Conservation (phyloP, 2,888 invertebrate species). For the Elysia crispata region DNA sequence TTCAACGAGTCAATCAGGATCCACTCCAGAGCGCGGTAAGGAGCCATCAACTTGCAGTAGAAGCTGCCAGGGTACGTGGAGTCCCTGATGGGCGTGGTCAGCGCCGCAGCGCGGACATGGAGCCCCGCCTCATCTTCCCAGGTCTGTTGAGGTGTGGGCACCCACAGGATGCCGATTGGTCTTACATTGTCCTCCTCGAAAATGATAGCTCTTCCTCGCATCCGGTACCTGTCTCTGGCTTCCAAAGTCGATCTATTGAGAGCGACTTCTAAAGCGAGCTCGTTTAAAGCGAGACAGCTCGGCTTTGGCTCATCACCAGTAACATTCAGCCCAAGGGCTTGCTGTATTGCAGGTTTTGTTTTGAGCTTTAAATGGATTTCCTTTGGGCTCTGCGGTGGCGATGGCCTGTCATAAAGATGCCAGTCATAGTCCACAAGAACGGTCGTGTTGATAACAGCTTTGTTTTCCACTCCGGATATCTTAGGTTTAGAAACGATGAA, state of each 20-base stretch:
- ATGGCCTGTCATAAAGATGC: too few species aligned
- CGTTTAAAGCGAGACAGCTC: conserved; percentile 24
- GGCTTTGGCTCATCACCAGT: background rate
- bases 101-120: conserved; percentile 54
- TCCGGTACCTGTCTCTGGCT: conserved; percentile 49
- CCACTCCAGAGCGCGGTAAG: conserved; percentile 67
- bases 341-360: too few species aligned
- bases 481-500: too few species aligned
- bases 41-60: conserved; percentile 63
- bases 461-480: too few species aligned
- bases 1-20: conserved; percentile 64
- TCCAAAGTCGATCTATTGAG: conserved; percentile 47
- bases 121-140: conserved; percentile 52
- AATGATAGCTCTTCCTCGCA: conserved; percentile 45
- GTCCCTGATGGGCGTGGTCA: conserved; percentile 29
- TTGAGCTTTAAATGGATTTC: too few species aligned
- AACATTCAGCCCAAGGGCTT: too few species aligned
- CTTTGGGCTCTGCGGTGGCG: too few species aligned
- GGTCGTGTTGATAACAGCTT: too few species aligned
- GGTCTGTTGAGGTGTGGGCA: conserved; percentile 27
- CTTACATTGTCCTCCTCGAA: conserved; percentile 50
- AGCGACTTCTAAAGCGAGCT: conserved; percentile 50
- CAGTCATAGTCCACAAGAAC: too few species aligned
- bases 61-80: conserved; percentile 48
- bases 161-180: conserved; percentile 48